Conservation (phyloP, 2,797 vertebrate species). For the Chelon labrosus region DNA sequence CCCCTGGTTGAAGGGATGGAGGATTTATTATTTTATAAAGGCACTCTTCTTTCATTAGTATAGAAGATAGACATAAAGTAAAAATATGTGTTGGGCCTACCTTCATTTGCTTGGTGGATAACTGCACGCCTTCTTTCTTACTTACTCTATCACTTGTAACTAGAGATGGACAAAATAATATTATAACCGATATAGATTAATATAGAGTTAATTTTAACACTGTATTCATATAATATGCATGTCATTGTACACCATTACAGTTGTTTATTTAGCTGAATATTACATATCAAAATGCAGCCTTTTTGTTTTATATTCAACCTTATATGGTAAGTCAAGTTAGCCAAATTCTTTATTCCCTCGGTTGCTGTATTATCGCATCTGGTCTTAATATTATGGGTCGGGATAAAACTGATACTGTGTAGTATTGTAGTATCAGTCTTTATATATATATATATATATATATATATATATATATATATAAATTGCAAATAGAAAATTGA, state of each 20-base stretch:
- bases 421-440: no score
- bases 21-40: slow-evolving; percentile 43
- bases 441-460: no score
- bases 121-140: neutral
- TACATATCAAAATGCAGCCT: neutral
- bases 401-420: no score
- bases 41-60: slow-evolving; percentile 32
- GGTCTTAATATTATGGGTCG: no score
- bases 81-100: neutral
- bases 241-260: neutral
- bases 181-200: neutral
- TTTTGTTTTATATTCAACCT: neutral
- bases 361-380: neutral
- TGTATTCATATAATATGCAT: neutral
- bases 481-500: no score
- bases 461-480: no score
- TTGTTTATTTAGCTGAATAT: neutral
- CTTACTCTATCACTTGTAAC: neutral
- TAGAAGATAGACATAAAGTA: slow-evolving; percentile 16
- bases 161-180: neutral
- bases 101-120: slow-evolving; percentile 6
- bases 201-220: neutral
- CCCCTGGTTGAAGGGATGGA: slow-evolving; percentile 16
- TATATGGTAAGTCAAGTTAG: no score
- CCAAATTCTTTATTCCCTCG: neutral